Conservation (phyloP, 2,113 vertebrate species). For the Pongo abelii region DNA sequence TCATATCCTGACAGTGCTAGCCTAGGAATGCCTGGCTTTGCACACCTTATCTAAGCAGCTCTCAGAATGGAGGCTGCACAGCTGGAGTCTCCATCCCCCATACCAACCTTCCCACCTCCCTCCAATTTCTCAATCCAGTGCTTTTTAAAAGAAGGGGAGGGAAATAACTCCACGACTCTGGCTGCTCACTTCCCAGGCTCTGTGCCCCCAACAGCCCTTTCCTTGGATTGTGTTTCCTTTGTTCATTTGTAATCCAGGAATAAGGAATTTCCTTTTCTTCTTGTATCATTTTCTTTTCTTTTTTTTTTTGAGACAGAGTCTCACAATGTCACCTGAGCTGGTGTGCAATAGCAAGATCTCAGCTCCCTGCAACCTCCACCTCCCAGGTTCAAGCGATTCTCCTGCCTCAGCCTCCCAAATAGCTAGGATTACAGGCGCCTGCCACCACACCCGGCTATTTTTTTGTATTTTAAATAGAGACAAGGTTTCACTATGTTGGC, state of each 20-base stretch:
- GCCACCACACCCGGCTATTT: no score
- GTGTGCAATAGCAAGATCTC: no score
- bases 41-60: background rate
- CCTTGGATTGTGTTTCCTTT: constrained; percentile 10
- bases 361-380: no score
- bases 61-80: background rate
- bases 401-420: no score
- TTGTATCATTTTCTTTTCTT: background rate
- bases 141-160: background rate
- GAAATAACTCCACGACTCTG: background rate
- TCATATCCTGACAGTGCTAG: background rate
- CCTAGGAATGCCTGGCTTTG: background rate
- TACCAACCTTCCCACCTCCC: background rate
- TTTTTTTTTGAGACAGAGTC: no score
- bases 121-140: background rate
- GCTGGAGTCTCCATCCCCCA: background rate
- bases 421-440: no score
- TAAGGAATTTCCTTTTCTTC: background rate
- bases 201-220: background rate
- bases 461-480: no score
- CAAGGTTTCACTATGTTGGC: no score
- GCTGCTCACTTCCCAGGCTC: background rate
- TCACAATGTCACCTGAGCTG: no score
- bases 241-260: background rate
- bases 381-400: no score